A percentile compares a stretch with the other conserved stretches of the same genome.
Conservation (phyloP, 2,113 vertebrate genomes). For the Plecturocebus donacophilus region DNA sequence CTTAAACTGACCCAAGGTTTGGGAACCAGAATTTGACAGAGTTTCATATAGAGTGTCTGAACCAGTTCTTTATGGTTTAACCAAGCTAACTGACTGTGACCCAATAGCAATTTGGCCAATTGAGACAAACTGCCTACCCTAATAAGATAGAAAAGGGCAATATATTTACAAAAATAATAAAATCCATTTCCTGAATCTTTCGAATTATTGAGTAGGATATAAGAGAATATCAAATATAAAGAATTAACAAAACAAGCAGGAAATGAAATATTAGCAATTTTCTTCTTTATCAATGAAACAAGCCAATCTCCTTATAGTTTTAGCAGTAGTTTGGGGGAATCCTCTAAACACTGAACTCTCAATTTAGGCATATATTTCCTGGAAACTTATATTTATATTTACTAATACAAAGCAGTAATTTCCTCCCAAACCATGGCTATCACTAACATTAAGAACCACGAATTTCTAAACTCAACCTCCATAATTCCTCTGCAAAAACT, state of each 20-base stretch:
- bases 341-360: not conserved
- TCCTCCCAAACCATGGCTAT: not conserved
- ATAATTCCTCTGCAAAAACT: not conserved
- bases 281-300: not conserved
- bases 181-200: not conserved
- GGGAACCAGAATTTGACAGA: not conserved
- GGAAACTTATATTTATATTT: constrained; percentile 33
- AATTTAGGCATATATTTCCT: not conserved
- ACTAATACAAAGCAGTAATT: not conserved
- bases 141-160: not conserved
- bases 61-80: not conserved
- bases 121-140: not conserved
- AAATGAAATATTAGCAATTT: not conserved
- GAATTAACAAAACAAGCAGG: constrained; percentile 20
- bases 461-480: not conserved
- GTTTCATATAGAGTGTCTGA: not conserved
- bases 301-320: not conserved
- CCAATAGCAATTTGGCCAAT: not conserved
- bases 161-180: not conserved
- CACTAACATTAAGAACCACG: not conserved
- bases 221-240: constrained; percentile 22
- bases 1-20: not conserved
- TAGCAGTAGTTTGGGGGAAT: not conserved
- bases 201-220: not conserved
- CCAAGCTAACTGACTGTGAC: not conserved